Evolutionary conservation across 2,888 invertebrate species (phyloP), one percentile per base, ranked within the genome.

Genomic region (Lissocephala sabroskyi): DNA sequence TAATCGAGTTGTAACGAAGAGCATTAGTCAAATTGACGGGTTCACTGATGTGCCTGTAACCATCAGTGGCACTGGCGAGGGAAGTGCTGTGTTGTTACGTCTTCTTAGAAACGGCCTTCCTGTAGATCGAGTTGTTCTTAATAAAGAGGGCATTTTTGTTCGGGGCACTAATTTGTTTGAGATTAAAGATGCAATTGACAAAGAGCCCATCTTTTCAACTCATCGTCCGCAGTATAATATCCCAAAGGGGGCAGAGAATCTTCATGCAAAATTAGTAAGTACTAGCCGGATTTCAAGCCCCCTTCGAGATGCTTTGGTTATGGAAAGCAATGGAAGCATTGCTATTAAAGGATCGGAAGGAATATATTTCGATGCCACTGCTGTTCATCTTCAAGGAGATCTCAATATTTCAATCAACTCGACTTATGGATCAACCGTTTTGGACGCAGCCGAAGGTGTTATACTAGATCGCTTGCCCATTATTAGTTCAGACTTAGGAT

Each of bases 291-390:
- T 95, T 39, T 88, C 90, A 0, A 91, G 95, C 43, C 91, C 93
- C 0, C 87, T 92, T 0, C 89, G 91, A 63, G 87, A 89, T 11
- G 89, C 90, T 49, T 82, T 95, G 6, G 84, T 84, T 0, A 80
- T 95, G 14, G 88, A 89, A n/a, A 90, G 93, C 0, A 90, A 92
- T n/a, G 88, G 88, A 7, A 77, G 78, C 7, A 88, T 92, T 3
- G 87, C 88, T 54, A 85, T 95, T 1, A 88, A 90, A 50, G 95
- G 95, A 0, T 92, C 93, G 0, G 95, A 95, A 82, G 94, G 95
- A 0, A 89, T 92, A 0, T 87, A 84, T 37, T 87, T 93, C 82
- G 92, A 93, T 62, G 88, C 92, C 7, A 89, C 90, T 54, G 88
- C 90, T 59, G 86, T 95, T 11, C 85, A 89, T 47, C 90, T 93